A percentile compares a stretch with the other conserved stretches of the same genome.
Conservation (phyloP, 2,113 vertebrate species). For the Paraplagusia blochii region DNA sequence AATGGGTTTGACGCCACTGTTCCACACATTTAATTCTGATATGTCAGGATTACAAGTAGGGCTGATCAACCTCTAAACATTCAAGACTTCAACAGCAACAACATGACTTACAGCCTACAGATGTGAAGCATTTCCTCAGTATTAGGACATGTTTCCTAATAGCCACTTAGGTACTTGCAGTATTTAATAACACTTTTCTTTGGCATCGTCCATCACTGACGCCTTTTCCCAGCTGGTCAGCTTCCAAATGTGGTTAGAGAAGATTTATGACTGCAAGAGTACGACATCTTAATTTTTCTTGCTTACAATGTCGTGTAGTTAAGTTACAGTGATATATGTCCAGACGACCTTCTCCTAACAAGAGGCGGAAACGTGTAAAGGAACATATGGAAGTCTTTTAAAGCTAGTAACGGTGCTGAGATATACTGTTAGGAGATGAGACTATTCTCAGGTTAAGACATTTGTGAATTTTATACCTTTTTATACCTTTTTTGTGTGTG, state of each 20-base stretch:
- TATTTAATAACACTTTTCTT: conserved; percentile 24
- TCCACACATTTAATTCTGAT: no score
- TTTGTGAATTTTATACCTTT: no score
- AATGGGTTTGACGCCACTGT: no score
- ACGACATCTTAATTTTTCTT: conserved; percentile 37
- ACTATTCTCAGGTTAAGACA: no score
- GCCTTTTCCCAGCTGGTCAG: conserved; percentile 49
- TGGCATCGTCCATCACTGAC: conserved; percentile 43
- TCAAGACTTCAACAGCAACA: conserved; percentile 1
- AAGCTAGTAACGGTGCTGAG: conserved; percentile 43
- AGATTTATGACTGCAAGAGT: conserved; percentile 39
- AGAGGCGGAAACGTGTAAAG: conserved; percentile 43
- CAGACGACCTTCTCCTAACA: conserved; percentile 50
- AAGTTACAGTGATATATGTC: conserved; percentile 60
- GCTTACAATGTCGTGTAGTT: conserved; percentile 13
- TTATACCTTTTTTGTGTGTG: no score
- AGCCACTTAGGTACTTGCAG: conserved; percentile 35
- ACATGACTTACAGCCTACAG: not conserved
- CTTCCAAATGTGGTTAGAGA: conserved; percentile 56
- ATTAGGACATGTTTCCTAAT: conserved; percentile 37
- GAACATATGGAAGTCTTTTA: conserved; percentile 56
- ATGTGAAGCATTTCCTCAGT: conserved; percentile 22
- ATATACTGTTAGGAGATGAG: conserved; percentile 22
- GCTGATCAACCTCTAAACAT: no score
- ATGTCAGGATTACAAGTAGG: no score